Base-by-base conservation (phyloP, 2,888 invertebrate species). In the Eupithecia dodoneata region DNA sequence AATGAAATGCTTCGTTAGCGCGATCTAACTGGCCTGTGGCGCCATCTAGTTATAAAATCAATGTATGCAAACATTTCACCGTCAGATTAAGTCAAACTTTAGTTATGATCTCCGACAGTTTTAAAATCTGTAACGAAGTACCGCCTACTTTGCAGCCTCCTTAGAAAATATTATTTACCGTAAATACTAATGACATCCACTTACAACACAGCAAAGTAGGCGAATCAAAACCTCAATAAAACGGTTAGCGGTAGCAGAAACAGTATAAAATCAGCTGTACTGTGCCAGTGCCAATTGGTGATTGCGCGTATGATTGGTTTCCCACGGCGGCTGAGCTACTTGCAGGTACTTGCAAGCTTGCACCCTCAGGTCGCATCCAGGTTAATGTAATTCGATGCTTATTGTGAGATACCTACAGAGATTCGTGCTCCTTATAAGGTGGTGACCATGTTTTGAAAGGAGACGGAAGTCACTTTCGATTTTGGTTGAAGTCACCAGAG, bases 271-370 rank as follows among this genome's bases (percentile, higher is more conserved):
- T 79, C 70, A 78, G 80, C 79, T 76, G 75, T 63, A 30, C 63
- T 63, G 10, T 30, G 30, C 63, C 30, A 63, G 63, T 77, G 72
- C 78, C 79, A 81, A 83, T 82, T 81, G 83, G 79, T 82, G 83
- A 85, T 86, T 85, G 85, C 85, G 80, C 76, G 80, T 83, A 76
- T 84, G 86, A 89, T 88, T 86, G 87, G 86, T 85, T 87, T 88
- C 88, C 85, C 88, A 88, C 87, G 87, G 78, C 87, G 87, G 78
- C 76, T 79, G 81, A 82, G 79, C 79, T 76, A 81, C 79, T 83
- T 80, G 77, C 80, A 77, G 44, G 18, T 15, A 5, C 5, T 30
- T 55, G 59, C n/a, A 30, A 12, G 10, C 9, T 69, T 69, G 67
- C 45, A 69, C 76, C 79, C 77, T 74, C 71, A 49, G 72, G 66